These are phyloP conservation scores for Lacerta viridis DNA, from an alignment of 2,797 vertebrate genomes.

Conservation along the genomic window DNA sequence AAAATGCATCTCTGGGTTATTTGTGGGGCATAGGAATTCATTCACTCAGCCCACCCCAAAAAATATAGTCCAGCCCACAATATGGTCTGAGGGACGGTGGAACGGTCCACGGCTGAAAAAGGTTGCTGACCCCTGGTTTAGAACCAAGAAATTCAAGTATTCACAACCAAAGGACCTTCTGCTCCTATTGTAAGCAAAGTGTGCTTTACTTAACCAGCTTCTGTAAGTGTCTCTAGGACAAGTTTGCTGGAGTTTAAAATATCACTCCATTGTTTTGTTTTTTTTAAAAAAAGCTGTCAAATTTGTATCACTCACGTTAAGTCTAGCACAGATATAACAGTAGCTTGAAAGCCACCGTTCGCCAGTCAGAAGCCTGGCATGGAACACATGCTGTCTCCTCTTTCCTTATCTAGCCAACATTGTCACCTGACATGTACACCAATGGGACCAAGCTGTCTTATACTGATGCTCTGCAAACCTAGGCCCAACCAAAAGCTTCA, in stretches of 20 bases:
- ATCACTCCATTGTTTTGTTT: neutral
- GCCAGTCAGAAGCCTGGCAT: neutral
- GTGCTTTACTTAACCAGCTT: neutral
- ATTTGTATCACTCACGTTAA: neutral
- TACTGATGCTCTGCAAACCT: neutral
- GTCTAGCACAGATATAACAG: neutral
- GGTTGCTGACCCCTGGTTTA: constrained; percentile 34
- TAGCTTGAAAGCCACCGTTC: neutral
- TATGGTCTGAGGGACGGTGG: too few species aligned
- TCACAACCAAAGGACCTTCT: constrained; percentile 39
- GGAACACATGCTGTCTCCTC: neutral
- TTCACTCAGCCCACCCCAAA: too few species aligned
- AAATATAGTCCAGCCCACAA: too few species aligned
- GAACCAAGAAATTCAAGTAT: constrained; percentile 24
- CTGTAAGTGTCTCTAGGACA: neutral
- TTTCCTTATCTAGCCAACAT: neutral
- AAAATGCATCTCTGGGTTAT: too few species aligned
- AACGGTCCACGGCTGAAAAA: too few species aligned
- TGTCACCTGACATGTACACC: neutral
- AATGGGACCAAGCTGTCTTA: neutral
- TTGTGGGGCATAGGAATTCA: too few species aligned
- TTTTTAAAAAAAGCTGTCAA: neutral
- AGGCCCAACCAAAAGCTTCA: neutral
- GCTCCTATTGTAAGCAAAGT: neutral
- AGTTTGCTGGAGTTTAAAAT: neutral